Conservation (phyloP, 2,888 invertebrate genomes). For the Taphrorychus bicolor region DNA sequence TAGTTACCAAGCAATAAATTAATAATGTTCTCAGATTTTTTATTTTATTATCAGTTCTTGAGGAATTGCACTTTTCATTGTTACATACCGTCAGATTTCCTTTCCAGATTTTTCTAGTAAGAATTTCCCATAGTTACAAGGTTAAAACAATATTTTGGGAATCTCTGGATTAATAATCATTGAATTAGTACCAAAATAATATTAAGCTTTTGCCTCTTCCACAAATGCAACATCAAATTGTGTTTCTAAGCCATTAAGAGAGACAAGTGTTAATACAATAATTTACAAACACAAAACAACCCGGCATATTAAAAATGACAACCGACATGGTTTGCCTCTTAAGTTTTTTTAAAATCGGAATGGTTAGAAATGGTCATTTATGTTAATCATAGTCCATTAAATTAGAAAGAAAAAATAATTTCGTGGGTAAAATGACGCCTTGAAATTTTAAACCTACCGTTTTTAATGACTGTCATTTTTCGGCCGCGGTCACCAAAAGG, state of each 20-base stretch:
- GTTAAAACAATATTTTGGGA: no score
- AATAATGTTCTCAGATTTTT: no score
- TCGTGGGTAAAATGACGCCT: constrained; percentile 37
- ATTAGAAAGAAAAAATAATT: constrained; percentile 39
- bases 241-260: neutral
- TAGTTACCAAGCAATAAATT: no score
- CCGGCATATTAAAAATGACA: constrained; percentile 36
- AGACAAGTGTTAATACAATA: constrained; percentile 20
- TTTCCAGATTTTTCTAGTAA: no score
- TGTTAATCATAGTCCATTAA: constrained; percentile 42
- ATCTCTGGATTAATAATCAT: no score
- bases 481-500: constrained; percentile 26
- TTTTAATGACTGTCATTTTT: constrained; percentile 42
- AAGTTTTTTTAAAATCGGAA: constrained; percentile 25
- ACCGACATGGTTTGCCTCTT: constrained; percentile 38
- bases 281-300: constrained; percentile 29
- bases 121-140: no score
- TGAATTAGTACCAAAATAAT: no score
- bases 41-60: no score
- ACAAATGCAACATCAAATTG: no score
- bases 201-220: no score
- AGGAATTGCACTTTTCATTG: no score
- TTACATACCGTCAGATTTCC: no score
- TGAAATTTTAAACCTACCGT: constrained; percentile 37
- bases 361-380: constrained; percentile 35